Conservation (phyloP, 2,113 vertebrate species). For the Callocephalon fimbriatum region DNA sequence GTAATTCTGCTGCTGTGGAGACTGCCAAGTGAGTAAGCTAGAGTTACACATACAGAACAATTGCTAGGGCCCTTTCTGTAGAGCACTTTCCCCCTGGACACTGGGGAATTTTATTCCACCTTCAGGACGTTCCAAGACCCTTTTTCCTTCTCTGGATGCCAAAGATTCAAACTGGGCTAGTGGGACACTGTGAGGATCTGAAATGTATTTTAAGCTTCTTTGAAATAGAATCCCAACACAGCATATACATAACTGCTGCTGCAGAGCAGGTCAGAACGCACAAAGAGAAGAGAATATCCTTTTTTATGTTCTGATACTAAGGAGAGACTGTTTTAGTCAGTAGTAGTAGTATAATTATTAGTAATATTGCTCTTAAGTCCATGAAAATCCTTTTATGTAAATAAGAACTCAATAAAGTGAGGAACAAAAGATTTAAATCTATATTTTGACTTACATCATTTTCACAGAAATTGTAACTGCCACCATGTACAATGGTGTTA, state of each 20-base stretch:
- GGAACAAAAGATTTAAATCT: not conserved
- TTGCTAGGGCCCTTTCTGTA: not conserved
- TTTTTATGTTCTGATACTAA: not conserved
- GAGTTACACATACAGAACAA: not conserved
- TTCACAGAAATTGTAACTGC: not conserved
- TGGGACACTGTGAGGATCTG: not conserved
- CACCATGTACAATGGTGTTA: not conserved
- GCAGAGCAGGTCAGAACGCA: not conserved
- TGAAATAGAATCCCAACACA: not conserved
- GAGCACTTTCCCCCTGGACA: not conserved
- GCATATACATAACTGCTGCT: not conserved
- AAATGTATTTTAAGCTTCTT: not conserved
- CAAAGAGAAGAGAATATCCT: not conserved
- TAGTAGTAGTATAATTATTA: not conserved
- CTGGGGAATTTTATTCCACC: not conserved
- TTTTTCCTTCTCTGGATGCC: not conserved
- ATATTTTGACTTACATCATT: not conserved
- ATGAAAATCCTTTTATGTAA: not conserved
- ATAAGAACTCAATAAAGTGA: rapidly evolving
- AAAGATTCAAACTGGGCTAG: not conserved
- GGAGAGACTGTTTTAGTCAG: not conserved
- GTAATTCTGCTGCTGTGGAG: not conserved
- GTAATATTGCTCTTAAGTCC: not conserved
- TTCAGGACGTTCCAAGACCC: not conserved
- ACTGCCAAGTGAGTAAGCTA: not conserved